Evolutionary conservation across 2,888 invertebrate species (phyloP).

Genomic region (Pyrrhia umbra): DNA sequence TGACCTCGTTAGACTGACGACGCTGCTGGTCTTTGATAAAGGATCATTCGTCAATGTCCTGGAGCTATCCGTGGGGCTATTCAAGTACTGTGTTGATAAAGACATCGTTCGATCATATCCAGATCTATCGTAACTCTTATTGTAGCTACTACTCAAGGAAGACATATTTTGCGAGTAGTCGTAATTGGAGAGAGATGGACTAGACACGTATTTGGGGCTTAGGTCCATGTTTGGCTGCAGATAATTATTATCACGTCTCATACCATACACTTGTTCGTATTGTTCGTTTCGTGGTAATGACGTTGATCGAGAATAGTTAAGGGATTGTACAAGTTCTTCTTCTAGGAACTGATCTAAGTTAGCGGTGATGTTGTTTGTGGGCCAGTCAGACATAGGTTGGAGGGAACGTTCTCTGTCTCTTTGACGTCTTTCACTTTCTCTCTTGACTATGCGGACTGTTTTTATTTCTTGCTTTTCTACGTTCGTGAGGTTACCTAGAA

Average conservation of each 20-base stretch:
- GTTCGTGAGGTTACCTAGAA: conserved; percentile 91
- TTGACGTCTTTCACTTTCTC: conserved; percentile 96
- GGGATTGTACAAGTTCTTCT: conserved; percentile 83
- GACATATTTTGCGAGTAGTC: conserved; percentile 85
- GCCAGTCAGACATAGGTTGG: conserved; percentile 87
- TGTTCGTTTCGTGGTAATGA: conserved; percentile 88
- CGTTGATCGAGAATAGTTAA: conserved; percentile 85
- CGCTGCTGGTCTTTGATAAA: conserved; percentile 86
- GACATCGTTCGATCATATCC: conserved; percentile 82
- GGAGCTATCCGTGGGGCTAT: conserved; percentile 85
- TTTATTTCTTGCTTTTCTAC: conserved; percentile 97
- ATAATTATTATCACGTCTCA: conserved; percentile 78
- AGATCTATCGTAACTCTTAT: conserved; percentile 81
- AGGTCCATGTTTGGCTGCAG: conserved; percentile 82
- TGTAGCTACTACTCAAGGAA: conserved; percentile 83
- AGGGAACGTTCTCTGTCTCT: conserved; percentile 93
- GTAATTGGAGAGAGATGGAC: conserved; percentile 86
- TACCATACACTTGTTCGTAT: conserved; percentile 79
- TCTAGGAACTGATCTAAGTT: conserved; percentile 87
- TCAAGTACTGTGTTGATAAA: conserved; percentile 84
- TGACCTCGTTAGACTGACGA: conserved; percentile 84
- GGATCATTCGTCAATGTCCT: conserved; percentile 87
- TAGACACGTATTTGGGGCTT: conserved; percentile 86
- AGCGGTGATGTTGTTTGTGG: conserved; percentile 79
- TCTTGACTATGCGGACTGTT: conserved; percentile 97